Base-by-base conservation (phyloP, 2,888 invertebrate genomes). In the Anticlea derivata region DNA sequence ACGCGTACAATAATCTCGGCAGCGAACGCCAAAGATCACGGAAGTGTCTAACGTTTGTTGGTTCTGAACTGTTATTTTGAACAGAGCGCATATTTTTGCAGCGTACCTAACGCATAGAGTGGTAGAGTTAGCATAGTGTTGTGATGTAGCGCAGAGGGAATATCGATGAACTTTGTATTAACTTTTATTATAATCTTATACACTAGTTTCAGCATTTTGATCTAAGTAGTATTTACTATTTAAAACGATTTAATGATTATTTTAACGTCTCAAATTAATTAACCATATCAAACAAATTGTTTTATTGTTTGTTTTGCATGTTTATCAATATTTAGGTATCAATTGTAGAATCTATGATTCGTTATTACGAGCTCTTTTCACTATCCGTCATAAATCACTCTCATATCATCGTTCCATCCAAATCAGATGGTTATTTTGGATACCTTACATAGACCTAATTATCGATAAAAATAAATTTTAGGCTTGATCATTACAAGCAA, bases 321-420 rank as follows among this genome's bases (percentile, higher is more conserved):
- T 40, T 51, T 31, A 41, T 35, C n/a, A 48, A 37, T 58, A 39
- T 59, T 29, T 23, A 17, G 2, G 2, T 50, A 49, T 48, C 8
- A 40, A 45, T 43, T 48, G 49, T 56, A 61, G 57, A 58, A 58
- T 61, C 52, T 61, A 58, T 60, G 51, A 58, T 61, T 56, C 60
- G 31, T 52, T 43, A 30, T 29, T 38, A 27, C 20, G 35, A 30
- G 26, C 37, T 50, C 45, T 49, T 41, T 47, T 49, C 48, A 58
- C 55, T 53, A 47, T 69, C 67, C 63, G 60, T 72, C 68, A 68
- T 71, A 64, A 58, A 61, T 55, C 49, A 68, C 65, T 63, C 49
- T 80, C 85, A 86, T 87, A 87, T 87, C 86, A 85, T 80, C 64
- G 68, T 75, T 85, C 87, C 87, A 86, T 86, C 87, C 87, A 83